Evolutionary conservation across 2,888 invertebrate species (phyloP), one percentile per base, ranked within the genome.

Genomic region (Brassicogethes aeneus): DNA sequence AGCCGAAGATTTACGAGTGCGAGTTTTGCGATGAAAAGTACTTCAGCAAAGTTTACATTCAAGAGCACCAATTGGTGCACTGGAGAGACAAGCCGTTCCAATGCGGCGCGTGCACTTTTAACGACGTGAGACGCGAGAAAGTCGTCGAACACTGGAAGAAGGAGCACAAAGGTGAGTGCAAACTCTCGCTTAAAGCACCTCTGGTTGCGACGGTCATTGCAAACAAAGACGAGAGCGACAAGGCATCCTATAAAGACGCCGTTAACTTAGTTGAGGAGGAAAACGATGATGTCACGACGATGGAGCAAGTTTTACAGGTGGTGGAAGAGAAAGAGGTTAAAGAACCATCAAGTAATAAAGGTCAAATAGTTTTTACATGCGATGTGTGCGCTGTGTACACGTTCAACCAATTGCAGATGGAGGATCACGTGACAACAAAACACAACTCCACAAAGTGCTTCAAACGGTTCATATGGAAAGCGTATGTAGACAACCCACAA

Each of bases 71-170:
- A n/a, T n/a, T n/a, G n/a, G n/a, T n/a, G n/a, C n/a, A n/a, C n/a
- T n/a, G n/a, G n/a, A n/a, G n/a, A n/a, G n/a, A n/a, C n/a, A n/a
- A n/a, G n/a, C n/a, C n/a, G n/a, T n/a, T n/a, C n/a, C n/a, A n/a
- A n/a, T n/a, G n/a, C n/a, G n/a, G 44, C 0, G 10, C 10, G 5
- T 23, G 23, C 10, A 59, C 68, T 41, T 78, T 77, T 1, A 60
- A 54, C 35, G 60, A 55, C 30, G 59, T 60, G 1, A 47, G 58
- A 14, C 59, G 56, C 15, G 44, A 45, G n/a, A 15, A 47, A 1
- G 53, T 71, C 2, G 15, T 57, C 1, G 44, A 40, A 2, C 69
- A 70, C 35, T 55, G n/a, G n/a, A n/a, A n/a, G n/a, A n/a, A n/a
- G n/a, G n/a, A n/a, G n/a, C n/a, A n/a, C n/a, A n/a, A n/a, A 67